phyloP scores from a whole-genome alignment of 2,888 invertebrate genomes.

The Eristalis pertinax region DNA sequence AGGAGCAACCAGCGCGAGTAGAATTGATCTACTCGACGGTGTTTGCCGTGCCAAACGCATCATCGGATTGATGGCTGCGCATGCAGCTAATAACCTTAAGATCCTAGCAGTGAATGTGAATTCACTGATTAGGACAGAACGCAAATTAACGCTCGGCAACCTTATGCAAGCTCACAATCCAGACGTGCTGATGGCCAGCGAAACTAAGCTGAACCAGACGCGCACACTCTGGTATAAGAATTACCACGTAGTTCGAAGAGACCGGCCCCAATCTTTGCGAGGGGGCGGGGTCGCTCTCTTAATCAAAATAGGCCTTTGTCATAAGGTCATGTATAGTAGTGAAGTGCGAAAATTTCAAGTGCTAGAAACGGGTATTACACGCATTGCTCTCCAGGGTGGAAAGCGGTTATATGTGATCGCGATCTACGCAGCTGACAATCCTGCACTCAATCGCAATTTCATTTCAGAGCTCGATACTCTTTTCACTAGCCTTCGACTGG shows the following conservation, averaged over 20 bases:
- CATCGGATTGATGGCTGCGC: too few species aligned
- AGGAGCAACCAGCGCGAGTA: too few species aligned
- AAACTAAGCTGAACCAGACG: background rate
- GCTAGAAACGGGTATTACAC: background rate
- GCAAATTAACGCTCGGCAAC: background rate
- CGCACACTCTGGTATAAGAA: background rate
- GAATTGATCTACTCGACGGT: too few species aligned
- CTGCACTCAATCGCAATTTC: background rate
- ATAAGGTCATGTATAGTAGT: background rate
- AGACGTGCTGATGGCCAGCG: background rate
- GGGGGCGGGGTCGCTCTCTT: background rate
- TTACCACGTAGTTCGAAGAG: background rate
- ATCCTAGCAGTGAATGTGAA: background rate
- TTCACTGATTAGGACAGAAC: background rate
- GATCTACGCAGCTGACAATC: background rate
- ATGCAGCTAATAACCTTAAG: background rate
- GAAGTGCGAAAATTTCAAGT: background rate
- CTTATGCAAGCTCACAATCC: background rate
- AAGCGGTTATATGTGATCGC: background rate
- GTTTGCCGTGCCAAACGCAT: too few species aligned
- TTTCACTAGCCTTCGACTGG: too few species aligned
- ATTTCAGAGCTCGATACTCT: background rate
- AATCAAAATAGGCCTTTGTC: background rate
- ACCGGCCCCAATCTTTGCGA: background rate
- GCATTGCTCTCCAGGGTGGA: background rate